A percentile compares a stretch with the other conserved stretches of the same genome.
Evolutionary conservation across 92 coral and sea anemone species (phyloP).

Genomic region (Montipora capitata): DNA sequence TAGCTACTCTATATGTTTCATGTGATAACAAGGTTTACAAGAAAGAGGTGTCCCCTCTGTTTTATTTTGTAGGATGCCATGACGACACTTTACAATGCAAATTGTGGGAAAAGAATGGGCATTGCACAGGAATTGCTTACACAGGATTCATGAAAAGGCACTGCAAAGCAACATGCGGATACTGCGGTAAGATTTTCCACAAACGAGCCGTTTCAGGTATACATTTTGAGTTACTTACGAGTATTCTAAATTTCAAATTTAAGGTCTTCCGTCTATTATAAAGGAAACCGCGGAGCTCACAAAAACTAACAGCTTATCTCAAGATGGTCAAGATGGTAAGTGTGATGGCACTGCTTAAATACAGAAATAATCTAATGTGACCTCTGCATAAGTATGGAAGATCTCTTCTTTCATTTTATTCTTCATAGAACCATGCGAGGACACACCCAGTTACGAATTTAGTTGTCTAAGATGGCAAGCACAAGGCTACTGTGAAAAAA

Average conservation of each 20-base stretch:
- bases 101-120: conserved; percentile 83
- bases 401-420: neutral
- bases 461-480: conserved; percentile 88
- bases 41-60: neutral
- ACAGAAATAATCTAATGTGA: neutral
- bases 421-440: conserved; percentile 69
- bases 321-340: conserved; percentile 26
- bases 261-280: conserved; percentile 50
- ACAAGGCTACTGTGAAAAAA: conserved; percentile 89
- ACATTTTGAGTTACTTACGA: neutral
- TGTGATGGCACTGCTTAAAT: neutral
- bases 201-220: neutral
- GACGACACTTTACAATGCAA: conserved; percentile 78
- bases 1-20: no score
- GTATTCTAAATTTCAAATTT: neutral
- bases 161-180: conserved; percentile 91
- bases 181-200: conserved; percentile 72
- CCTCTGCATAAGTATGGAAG: neutral
- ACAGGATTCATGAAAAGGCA: conserved; percentile 87
- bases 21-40: neutral
- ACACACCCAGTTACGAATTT: conserved; percentile 72
- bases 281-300: conserved; percentile 10
- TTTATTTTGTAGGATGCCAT: conserved; percentile 43
- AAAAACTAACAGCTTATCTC: conserved; percentile 4
- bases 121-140: conserved; percentile 78